Evolutionary conservation across 2,888 invertebrate species (phyloP), one percentile per base, ranked within the genome.

Genomic region (Glyphotaelius pellucidus): DNA sequence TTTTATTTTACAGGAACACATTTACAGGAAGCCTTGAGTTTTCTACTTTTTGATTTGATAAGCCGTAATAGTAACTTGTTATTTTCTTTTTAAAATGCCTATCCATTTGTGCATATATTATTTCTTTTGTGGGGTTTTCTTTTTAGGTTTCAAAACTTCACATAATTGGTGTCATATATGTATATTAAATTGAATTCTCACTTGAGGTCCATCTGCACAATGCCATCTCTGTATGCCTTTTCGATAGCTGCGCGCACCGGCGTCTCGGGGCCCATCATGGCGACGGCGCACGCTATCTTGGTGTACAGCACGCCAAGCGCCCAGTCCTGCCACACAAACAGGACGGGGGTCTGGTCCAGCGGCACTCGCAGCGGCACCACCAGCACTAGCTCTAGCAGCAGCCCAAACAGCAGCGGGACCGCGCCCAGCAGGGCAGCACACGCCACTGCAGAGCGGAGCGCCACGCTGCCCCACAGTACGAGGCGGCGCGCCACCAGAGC

Each of bases 251-350:
- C 96, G 91, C 99, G 97, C 94, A 99, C 96, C 95, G 98, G 97
- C 98, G 99, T 99, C 95, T 99, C 99, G 12, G 99, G 99, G 0
- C 99, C 99, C 99, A 99, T 99, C 97, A 99, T 98, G 0, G 99
- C 99, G 38, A 99, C 96, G 0, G 99, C 99, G 94, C 99, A 99
- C 30, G 99, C 98, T 91, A 99, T 99, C 96, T 99, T 99, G 2
- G 99, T 99, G 95, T 99, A 99, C 0, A 99, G 96, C 19, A 99
- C 99, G 38, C 99, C 99, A 42, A 99, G 96, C 0, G 99, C 99
- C 99, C 99, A 99, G 95, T 99, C 99, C 94, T 99, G 98, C 98
- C 98, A 98, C 89, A 98, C 97, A 94, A 98, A 98, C 91, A 98
- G 96, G 67, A 98, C 98, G 0, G 98, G 99, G 12, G 99, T 98